These are phyloP conservation scores for Chaetodon trifasciatus DNA, from an alignment of 2,797 vertebrate species.

Conservation along the genomic window DNA sequence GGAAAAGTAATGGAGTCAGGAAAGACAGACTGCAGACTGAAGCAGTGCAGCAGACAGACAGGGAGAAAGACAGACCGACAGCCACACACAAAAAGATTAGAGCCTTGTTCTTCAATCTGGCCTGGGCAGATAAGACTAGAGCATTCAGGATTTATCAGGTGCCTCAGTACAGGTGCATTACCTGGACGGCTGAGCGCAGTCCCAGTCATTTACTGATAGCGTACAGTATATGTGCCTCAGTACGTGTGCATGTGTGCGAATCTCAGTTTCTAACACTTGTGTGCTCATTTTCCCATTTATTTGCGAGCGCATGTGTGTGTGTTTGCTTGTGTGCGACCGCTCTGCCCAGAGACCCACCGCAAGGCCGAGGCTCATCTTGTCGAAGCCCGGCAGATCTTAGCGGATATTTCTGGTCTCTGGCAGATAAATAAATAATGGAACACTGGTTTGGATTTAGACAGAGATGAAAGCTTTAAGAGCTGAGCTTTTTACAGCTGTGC, in stretches of 20 bases:
- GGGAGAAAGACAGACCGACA: slow-evolving; percentile 32
- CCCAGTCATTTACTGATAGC: slow-evolving; percentile 69
- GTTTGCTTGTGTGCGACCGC: slow-evolving; percentile 34
- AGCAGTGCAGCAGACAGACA: slow-evolving; percentile 42
- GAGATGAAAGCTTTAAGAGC: slow-evolving; percentile 71
- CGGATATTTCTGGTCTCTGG: slow-evolving; percentile 71
- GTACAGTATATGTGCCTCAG: slow-evolving; percentile 29
- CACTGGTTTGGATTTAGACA: slow-evolving; percentile 72
- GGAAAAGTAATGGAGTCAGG: slow-evolving; percentile 54
- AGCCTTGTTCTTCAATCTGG: slow-evolving; percentile 74
- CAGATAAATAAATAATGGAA: slow-evolving; percentile 79
- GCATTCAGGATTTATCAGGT: slow-evolving; percentile 77
- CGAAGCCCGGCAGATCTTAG: slow-evolving; percentile 63
- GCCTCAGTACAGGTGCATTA: slow-evolving; percentile 75
- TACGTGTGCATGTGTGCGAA: slow-evolving; percentile 37
- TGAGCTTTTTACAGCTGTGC: slow-evolving; percentile 68
- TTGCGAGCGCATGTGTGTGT: slow-evolving; percentile 27
- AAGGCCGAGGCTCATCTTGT: slow-evolving; percentile 65
- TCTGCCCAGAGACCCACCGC: slow-evolving; percentile 59
- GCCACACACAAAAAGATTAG: slow-evolving; percentile 47
- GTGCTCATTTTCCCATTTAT: slow-evolving; percentile 47
- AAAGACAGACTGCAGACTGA: slow-evolving; percentile 47
- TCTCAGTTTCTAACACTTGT: slow-evolving; percentile 39
- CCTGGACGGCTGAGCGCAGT: slow-evolving; percentile 63
- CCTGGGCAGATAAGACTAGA: slow-evolving; percentile 76